Evolutionary conservation across 2,113 vertebrate species (phyloP).

Genomic region (Reinhardtius hippoglossoides): DNA sequence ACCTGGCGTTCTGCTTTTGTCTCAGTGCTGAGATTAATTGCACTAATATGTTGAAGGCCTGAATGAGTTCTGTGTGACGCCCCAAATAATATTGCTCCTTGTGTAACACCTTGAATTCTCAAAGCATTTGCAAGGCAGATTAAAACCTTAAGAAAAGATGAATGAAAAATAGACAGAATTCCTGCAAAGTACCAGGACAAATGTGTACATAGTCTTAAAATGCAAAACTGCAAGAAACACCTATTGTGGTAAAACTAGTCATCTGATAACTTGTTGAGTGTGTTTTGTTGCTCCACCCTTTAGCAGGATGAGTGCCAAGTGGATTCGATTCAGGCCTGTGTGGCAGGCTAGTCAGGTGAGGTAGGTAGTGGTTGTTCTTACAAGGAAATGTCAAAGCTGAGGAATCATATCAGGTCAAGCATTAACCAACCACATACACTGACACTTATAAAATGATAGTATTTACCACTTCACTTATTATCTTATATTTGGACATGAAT

Average conservation of each 20-base stretch:
- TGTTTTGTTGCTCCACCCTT: not conserved
- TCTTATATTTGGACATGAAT: slow-evolving; percentile 9
- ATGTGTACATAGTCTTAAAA: not conserved
- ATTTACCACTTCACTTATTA: slow-evolving; percentile 10
- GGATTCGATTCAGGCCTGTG: not conserved
- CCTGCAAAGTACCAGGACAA: too few species aligned
- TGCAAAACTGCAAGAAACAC: not conserved
- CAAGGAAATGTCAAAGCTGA: too few species aligned
- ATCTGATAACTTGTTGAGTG: not conserved
- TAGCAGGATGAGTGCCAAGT: slow-evolving; percentile 22
- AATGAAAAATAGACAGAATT: not conserved
- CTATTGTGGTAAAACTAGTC: not conserved
- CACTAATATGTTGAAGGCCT: slow-evolving; percentile 26
- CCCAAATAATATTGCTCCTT: slow-evolving; percentile 1
- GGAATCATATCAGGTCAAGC: too few species aligned
- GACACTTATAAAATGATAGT: not conserved
- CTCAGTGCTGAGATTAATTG: slow-evolving; percentile 8
- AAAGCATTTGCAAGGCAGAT: not conserved
- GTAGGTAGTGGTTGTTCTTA: not conserved
- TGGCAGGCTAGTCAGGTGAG: not conserved
- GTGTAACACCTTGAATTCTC: not conserved
- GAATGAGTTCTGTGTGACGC: slow-evolving; percentile 14
- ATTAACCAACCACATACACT: too few species aligned
- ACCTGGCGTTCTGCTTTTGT: slow-evolving; percentile 32
- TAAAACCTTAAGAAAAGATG: slow-evolving; percentile 4